Evolutionary conservation across 2,888 invertebrate genomes (phyloP).

Genomic region (Eupithecia exiguata): DNA sequence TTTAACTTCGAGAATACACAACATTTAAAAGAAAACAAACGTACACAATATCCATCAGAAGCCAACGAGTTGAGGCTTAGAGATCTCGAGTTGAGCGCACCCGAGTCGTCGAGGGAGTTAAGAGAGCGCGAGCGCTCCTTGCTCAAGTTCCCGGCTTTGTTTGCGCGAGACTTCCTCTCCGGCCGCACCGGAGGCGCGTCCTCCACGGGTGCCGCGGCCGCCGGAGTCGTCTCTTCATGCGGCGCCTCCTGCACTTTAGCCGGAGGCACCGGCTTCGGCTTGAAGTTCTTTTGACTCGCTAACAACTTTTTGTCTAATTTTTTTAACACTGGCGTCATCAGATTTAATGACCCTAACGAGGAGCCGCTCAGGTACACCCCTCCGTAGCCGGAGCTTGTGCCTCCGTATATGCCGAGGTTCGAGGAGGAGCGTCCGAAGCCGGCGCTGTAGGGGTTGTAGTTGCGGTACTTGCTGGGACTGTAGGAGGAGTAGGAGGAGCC

Average conservation of each 20-base stretch:
- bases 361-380: slow-evolving; percentile 86
- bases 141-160: slow-evolving; percentile 59
- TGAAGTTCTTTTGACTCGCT: slow-evolving; percentile 80
- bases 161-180: slow-evolving; percentile 66
- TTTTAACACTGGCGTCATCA: slow-evolving; percentile 82
- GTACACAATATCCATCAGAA: slow-evolving; percentile 94
- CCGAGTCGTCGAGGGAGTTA: slow-evolving; percentile 65
- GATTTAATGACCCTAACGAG: slow-evolving; percentile 83
- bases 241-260: slow-evolving; percentile 61
- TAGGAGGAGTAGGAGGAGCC: slow-evolving; percentile 63
- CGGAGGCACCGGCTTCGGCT: slow-evolving; percentile 73
- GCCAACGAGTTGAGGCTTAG: slow-evolving; percentile 87
- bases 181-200: slow-evolving; percentile 67
- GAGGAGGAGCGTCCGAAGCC: slow-evolving; percentile 72
- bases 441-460: slow-evolving; percentile 76
- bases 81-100: slow-evolving; percentile 79
- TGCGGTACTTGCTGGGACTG: slow-evolving; percentile 71
- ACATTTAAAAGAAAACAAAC: slow-evolving; percentile 66
- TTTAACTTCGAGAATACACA: not conserved
- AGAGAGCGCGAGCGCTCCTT: slow-evolving; percentile 78
- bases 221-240: slow-evolving; percentile 44
- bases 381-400: slow-evolving; percentile 87
- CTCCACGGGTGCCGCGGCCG: slow-evolving; percentile 37
- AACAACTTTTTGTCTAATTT: slow-evolving; percentile 77
- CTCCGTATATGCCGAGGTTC: slow-evolving; percentile 83